Evolutionary conservation across 2,888 invertebrate genomes (phyloP), one percentile per base, ranked within the genome.

Genomic region (Fragum fragum): DNA sequence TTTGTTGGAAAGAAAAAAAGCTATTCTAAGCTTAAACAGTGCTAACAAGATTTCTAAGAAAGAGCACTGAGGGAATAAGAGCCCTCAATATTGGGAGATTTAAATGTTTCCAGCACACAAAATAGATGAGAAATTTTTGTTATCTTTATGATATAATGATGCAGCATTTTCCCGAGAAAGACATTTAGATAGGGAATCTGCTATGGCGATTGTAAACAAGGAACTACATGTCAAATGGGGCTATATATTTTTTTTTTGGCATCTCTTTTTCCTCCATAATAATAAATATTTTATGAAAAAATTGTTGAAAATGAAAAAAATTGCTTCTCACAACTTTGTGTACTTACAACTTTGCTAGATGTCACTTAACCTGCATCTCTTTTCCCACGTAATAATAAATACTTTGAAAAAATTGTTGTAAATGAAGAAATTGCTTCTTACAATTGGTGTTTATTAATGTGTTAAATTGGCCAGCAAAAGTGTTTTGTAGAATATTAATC

Each of bases 41-140:
- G 36, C 66, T 66, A 42, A 66, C 66, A 66, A 66, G 66, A 66
- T 66, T 39, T 66, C 36, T 21, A 21, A 42, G 66, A 66, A 66
- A 36, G 66, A 32, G 39, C 32, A 26, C 21, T 36, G 6, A 16
- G 66, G 66, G 66, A 66, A 36, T 23, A 28, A 6, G 21, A 39
- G n/a, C 21, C 21, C 18, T 21, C 42, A 42, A 66, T 66, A 39
- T 66, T 23, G 42, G 42, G 66, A 39, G 18, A 42, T 66, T 39
- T 66, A 23, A 42, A 66, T 66, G 66, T 42, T 66, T 61, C 61
- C 32, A 7, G 39, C 66, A 42, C 1, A 42, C 39, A 66, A 14
- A 66, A 66, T 26, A 23, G 66, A n/a, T 1, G 29, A 9, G 32
- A 32, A 32, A 32, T 29, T 61, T 16, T 32, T 61, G 61, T 32